Percentiles rank a stretch among this genome's conserved stretches.
These are phyloP conservation scores for Andrena haemorrhoa DNA, from an alignment of 2,888 invertebrate species.

Conservation along the genomic window DNA sequence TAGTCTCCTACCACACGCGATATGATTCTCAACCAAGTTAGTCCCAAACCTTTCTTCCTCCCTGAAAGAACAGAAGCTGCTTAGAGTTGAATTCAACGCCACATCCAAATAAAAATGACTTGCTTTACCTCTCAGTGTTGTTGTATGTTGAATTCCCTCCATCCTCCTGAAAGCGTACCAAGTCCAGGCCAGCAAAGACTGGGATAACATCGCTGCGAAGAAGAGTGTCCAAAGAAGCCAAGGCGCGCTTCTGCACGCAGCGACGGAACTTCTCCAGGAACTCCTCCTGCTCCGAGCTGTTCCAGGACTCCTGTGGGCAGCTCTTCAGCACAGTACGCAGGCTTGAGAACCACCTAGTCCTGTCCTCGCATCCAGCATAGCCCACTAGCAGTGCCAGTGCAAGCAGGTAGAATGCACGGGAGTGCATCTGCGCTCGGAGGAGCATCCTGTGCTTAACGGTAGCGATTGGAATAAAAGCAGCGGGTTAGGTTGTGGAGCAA, in stretches of 20 bases:
- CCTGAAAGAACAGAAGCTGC: background rate
- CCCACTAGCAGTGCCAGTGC: slow-evolving; percentile 58
- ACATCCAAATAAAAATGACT: background rate
- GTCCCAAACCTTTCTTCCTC: too few relatives aligned
- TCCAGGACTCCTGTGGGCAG: slow-evolving; percentile 72
- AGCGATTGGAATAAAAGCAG: background rate
- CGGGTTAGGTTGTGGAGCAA: background rate
- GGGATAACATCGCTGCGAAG: slow-evolving; percentile 88
- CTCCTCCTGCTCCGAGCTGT: slow-evolving; percentile 65
- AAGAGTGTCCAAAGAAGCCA: slow-evolving; percentile 88
- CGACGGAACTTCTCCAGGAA: slow-evolving; percentile 73
- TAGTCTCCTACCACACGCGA: too few relatives aligned
- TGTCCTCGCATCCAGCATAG: slow-evolving; percentile 64
- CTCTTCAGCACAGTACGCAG: slow-evolving; percentile 73
- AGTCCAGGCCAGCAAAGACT: slow-evolving; percentile 88
- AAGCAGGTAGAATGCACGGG: slow-evolving; percentile 56
- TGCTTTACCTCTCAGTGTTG: slow-evolving; percentile 29
- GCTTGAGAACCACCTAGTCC: slow-evolving; percentile 71
- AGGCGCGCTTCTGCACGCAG: slow-evolving; percentile 80
- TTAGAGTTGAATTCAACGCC: background rate
- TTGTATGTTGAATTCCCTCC: slow-evolving; percentile 47
- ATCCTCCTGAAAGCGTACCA: slow-evolving; percentile 86
- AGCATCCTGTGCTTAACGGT: background rate
- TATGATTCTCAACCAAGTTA: too few relatives aligned
- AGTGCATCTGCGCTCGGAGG: slow-evolving; percentile 70